Percentiles rank a stretch among this genome's conserved stretches.
phyloP scores from a whole-genome alignment of 30 jellyfish, hydroid and myxozoan species.

The Phacellophora camtschatica region DNA sequence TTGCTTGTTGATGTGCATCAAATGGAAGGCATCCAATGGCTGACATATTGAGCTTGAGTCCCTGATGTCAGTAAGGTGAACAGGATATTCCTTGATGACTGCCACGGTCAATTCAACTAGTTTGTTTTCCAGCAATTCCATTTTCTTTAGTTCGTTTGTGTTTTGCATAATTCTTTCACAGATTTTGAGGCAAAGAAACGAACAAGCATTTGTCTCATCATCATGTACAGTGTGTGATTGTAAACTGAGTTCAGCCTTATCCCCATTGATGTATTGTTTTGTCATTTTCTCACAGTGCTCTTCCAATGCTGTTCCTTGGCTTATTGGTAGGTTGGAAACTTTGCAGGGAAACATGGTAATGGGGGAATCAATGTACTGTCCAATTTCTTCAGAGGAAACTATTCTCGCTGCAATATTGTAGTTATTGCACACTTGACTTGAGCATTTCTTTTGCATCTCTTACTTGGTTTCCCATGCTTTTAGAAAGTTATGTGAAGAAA shows the following conservation, averaged over 20 bases:
- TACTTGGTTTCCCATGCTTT: no score
- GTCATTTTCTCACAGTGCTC: not conserved
- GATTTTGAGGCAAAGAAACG: not conserved
- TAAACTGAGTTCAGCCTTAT: not conserved
- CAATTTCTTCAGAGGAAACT: no score
- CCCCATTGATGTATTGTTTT: not conserved
- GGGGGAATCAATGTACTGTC: no score
- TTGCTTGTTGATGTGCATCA: not conserved
- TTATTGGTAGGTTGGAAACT: not conserved
- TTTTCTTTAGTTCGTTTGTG: not conserved
- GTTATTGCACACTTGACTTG: no score
- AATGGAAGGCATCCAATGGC: not conserved
- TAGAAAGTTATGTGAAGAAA: no score
- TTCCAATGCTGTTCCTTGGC: slow-evolving; percentile 8
- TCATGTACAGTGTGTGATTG: not conserved
- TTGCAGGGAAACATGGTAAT: no score
- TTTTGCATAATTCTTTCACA: not conserved
- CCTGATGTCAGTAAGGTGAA: not conserved
- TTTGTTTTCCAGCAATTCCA: not conserved
- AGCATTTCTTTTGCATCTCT: not conserved
- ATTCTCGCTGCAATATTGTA: no score
- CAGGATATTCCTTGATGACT: not conserved
- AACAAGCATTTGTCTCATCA: slow-evolving; percentile 27
- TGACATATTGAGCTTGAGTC: not conserved
- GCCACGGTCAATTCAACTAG: not conserved